Conservation (phyloP, 2,888 invertebrate species). For the Branchellion lobata region DNA sequence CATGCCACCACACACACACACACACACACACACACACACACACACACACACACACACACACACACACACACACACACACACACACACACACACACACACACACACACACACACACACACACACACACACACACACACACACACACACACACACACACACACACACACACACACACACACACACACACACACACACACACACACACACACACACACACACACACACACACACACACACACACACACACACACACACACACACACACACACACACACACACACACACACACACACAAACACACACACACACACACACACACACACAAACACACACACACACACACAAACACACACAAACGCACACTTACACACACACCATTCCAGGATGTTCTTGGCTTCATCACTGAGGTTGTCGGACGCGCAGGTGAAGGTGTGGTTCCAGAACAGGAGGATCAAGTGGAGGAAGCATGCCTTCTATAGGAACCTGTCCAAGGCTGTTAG, state of each 20-base stretch:
- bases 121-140: conserved; percentile 18
- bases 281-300: conserved; percentile 1
- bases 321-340: no score
- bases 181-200: conserved; percentile 18
- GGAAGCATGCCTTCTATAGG: no score
- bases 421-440: no score
- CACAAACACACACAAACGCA: no score
- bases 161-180: conserved; percentile 13
- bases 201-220: conserved; percentile 18
- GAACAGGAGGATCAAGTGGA: no score
- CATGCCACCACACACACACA: not conserved
- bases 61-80: conserved; percentile 18
- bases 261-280: conserved; percentile 23
- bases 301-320: no score
- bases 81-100: conserved; percentile 12
- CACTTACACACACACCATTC: no score
- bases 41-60: conserved; percentile 15
- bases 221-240: conserved; percentile 18
- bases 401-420: no score
- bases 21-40: conserved; percentile 18
- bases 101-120: conserved; percentile 18
- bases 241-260: conserved; percentile 18
- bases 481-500: no score
- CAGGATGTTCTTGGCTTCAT: no score
- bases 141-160: conserved; percentile 19